Conservation (phyloP, 2,888 invertebrate genomes). For the Argyra leucocephala region DNA sequence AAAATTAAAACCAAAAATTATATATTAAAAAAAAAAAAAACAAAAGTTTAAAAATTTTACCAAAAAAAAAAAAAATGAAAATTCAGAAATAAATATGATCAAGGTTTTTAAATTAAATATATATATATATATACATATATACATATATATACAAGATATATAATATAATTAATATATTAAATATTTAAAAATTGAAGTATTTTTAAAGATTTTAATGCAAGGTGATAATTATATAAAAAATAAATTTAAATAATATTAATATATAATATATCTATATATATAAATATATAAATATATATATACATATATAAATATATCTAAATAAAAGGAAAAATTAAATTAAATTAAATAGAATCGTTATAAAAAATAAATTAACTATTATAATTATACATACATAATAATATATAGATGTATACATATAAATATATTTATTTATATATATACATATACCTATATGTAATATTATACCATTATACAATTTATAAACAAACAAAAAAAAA, state of each 20-base stretch:
- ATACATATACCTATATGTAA: too few species aligned
- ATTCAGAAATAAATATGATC: background rate
- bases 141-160: background rate
- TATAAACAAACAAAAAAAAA: too few species aligned
- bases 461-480: too few species aligned
- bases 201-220: background rate
- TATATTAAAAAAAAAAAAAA: too few species aligned
- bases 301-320: background rate
- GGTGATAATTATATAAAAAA: conserved; percentile 6
- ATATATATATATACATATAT: background rate
- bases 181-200: too few species aligned
- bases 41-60: background rate
- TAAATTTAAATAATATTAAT: background rate
- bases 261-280: background rate
- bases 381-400: too few species aligned
- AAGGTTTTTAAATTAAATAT: background rate
- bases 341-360: too few species aligned
- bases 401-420: too few species aligned
- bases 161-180: background rate
- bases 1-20: too few species aligned
- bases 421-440: too few species aligned
- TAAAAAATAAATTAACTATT: too few species aligned
- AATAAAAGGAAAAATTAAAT: background rate
- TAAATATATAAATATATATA: background rate
- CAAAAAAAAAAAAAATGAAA: background rate